A percentile compares a stretch with the other conserved stretches of the same genome.
Conservation (phyloP, 2,113 vertebrate genomes). For the Lontra canadensis region DNA sequence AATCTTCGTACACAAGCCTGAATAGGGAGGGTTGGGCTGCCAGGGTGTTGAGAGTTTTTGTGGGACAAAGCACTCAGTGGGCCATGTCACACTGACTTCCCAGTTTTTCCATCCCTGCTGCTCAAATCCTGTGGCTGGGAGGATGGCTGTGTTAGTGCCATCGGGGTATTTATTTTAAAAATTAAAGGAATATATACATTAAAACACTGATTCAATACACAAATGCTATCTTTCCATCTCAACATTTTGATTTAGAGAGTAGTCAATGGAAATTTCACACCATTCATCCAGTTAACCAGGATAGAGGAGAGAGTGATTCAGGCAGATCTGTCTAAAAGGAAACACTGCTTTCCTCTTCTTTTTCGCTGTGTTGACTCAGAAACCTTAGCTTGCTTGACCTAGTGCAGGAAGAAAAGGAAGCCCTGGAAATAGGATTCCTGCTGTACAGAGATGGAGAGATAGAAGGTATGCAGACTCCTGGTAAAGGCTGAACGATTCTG, state of each 20-base stretch:
- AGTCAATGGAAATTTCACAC: not conserved
- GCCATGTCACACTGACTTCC: not conserved
- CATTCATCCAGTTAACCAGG: not conserved
- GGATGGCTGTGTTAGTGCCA: not conserved
- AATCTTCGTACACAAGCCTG: not conserved
- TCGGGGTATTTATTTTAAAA: not conserved
- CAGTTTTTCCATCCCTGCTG: not conserved
- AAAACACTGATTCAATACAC: not conserved
- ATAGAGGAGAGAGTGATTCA: not conserved
- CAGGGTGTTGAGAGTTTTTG: not conserved
- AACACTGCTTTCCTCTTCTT: not conserved
- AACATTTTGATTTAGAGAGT: not conserved
- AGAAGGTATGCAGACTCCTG: not conserved
- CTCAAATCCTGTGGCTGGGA: not conserved
- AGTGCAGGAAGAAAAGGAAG: constrained; percentile 41
- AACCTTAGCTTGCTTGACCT: constrained; percentile 46
- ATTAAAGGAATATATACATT: not conserved
- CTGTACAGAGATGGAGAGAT: not conserved
- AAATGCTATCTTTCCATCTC: not conserved
- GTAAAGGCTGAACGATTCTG: not conserved
- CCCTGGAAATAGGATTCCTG: constrained; percentile 36
- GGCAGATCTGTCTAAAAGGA: not conserved
- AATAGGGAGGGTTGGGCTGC: not conserved
- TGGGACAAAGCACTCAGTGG: not conserved
- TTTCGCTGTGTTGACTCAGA: constrained; percentile 16